Conservation (phyloP, 1,140 invertebrate species). For the Latrodectus geometricus region DNA sequence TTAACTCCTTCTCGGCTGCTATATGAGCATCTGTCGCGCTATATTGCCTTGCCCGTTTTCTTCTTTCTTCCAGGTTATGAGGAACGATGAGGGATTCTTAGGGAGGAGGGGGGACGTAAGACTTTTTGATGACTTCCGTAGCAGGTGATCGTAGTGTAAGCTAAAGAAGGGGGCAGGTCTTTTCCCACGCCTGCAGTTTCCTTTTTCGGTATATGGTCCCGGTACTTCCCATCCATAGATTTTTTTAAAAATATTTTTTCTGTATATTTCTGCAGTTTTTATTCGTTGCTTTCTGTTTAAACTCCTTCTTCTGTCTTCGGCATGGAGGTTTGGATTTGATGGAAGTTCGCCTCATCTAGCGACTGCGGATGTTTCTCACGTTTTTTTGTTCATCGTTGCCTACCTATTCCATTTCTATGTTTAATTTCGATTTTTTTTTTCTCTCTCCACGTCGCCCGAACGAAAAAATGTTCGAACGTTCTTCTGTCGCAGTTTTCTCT, state of each 20-base stretch:
- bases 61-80: no score
- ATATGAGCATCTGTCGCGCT: background rate
- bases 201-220: background rate
- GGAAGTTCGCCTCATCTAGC: background rate
- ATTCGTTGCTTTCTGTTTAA: background rate
- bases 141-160: background rate
- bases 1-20: background rate
- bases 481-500: background rate
- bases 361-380: background rate
- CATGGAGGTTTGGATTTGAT: background rate
- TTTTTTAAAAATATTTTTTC: background rate
- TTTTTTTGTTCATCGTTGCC: background rate
- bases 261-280: background rate
- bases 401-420: background rate
- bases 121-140: background rate
- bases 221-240: background rate
- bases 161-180: background rate
- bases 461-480: background rate
- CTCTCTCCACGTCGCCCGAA: background rate
- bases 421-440: background rate
- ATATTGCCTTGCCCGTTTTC: background rate
- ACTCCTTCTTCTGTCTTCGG: background rate
- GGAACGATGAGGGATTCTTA: background rate
- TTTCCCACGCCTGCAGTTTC: background rate
- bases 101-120: background rate